Conservation (phyloP, 2,113 vertebrate genomes). For the Triplophysa dalaica region DNA sequence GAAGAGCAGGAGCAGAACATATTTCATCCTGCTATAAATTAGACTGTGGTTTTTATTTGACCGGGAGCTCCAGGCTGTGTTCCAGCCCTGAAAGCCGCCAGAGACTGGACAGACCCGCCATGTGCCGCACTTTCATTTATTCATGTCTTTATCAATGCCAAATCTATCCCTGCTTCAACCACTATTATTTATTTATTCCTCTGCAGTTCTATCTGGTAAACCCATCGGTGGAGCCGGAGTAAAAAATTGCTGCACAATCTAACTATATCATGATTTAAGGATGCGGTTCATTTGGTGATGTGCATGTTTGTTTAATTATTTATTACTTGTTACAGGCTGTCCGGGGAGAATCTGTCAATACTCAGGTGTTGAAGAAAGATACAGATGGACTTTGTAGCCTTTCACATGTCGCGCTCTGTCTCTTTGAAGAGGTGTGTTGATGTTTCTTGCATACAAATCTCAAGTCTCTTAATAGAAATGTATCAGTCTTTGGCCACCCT, state of each 20-base stretch:
- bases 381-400: slow-evolving; percentile 75
- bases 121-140: slow-evolving; percentile 40
- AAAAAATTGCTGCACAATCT: background rate
- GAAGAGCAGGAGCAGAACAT: background rate
- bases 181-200: background rate
- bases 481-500: background rate
- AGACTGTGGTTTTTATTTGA: slow-evolving; percentile 33
- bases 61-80: slow-evolving; percentile 29
- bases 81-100: slow-evolving; percentile 37
- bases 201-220: background rate
- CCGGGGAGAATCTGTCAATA: slow-evolving; percentile 69
- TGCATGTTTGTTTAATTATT: background rate
- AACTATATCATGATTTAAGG: background rate
- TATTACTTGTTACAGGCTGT: slow-evolving; percentile 67
- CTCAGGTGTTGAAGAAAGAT: slow-evolving; percentile 77
- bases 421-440: slow-evolving; percentile 77
- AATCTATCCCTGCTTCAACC: background rate
- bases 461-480: background rate
- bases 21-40: slow-evolving; percentile 28
- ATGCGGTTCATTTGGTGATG: background rate
- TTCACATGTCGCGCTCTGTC: slow-evolving; percentile 75
- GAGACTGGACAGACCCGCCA: background rate
- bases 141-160: slow-evolving; percentile 29
- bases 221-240: background rate
- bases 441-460: background rate